Evolutionary conservation across 2,888 invertebrate species (phyloP), one percentile per base, ranked within the genome.

Genomic region (Chydorus sphaericus): DNA sequence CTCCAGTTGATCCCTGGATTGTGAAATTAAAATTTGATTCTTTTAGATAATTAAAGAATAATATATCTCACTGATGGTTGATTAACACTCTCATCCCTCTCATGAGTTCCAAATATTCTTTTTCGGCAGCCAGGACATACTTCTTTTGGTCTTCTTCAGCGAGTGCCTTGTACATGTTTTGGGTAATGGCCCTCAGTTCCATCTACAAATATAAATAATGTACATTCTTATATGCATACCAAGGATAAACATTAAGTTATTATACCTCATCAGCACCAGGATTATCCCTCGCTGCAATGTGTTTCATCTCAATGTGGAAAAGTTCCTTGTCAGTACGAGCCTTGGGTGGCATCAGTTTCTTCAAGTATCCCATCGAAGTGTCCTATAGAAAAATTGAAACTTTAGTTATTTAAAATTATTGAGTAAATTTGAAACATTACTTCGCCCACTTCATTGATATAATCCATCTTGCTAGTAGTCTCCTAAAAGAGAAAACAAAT

Each of bases 311-410:
- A 58, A 72, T 62, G 62, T 74, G 75, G 64, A 71, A 77, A 4
- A 75, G 60, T 65, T 76, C 72, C 62, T 72, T 77, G 0, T 73
- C 70, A 1, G 74, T 69, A 23, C 73, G 64, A 1, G 77, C 68
- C 61, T 71, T 70, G 1, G 77, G 77, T 68, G 72, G 67, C 59
- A 74, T 75, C 8, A 76, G 76, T 63, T 76, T 75, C 53, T 69
- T 67, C 31, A 14, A n/a, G n/a, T n/a, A n/a, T n/a, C n/a, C n/a
- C n/a, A n/a, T n/a, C n/a, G n/a, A 33, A 53, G 57, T 52, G 23
- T 23, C 18, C 23, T 20, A 49, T 5, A 16, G 29, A 31, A 36
- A n/a, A 11, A 5, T 48, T 37, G n/a, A 26, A 57, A 37, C 18
- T 39, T 48, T 18, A 7, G 16, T 37, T 48, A 33, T 30, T 11